Conservation (phyloP, 2,888 invertebrate species). For the Philonicus albiceps region DNA sequence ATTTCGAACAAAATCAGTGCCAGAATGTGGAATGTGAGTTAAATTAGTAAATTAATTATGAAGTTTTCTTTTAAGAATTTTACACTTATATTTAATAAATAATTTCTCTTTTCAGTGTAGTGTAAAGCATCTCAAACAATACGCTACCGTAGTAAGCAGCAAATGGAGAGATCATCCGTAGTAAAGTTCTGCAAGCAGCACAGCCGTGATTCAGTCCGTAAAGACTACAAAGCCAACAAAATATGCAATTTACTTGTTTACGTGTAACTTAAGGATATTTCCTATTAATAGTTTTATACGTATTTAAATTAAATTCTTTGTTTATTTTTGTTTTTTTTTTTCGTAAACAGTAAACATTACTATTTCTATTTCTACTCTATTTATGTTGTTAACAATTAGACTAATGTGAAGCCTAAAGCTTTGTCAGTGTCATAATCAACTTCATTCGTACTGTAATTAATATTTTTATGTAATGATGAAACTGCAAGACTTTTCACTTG, state of each 20-base stretch:
- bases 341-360: neutral
- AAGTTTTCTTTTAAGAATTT: neutral
- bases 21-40: neutral
- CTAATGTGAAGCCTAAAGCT: neutral
- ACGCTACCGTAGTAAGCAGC: neutral
- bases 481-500: neutral
- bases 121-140: neutral
- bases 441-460: constrained; percentile 17
- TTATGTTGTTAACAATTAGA: neutral
- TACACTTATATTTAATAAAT: neutral
- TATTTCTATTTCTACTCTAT: constrained; percentile 14
- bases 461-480: neutral
- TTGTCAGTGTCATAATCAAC: neutral
- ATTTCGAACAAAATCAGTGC: neutral
- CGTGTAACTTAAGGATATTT: constrained; percentile 15
- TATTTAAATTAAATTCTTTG: neutral
- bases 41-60: neutral
- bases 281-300: constrained; percentile 17
- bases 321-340: neutral
- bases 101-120: constrained; percentile 17
- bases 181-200: neutral
- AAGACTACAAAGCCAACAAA: constrained; percentile 4
- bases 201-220: neutral
- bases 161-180: neutral
- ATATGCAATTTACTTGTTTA: neutral